Evolutionary conservation across 1,140 invertebrate species (phyloP), one percentile per base, ranked within the genome.

Genomic region (Halyomorpha halys): DNA sequence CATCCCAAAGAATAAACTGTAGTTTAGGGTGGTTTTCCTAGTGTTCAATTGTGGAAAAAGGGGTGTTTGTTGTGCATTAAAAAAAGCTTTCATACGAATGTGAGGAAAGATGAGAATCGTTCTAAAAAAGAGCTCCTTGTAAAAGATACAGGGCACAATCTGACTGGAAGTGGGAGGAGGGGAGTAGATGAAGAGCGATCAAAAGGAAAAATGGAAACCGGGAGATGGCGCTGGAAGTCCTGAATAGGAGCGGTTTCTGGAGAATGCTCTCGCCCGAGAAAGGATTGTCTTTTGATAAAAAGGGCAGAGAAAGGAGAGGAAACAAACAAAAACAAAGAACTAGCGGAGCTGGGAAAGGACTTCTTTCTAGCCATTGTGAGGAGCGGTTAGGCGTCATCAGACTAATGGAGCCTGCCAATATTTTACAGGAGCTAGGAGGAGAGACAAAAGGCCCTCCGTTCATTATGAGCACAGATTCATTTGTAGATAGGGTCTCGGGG

Each of bases 201-300:
- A 49, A 49, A 49, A 49, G 47, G 47, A 21, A 21, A 49, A 49
- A 49, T 19, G n/a, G 21, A 21, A 49, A 49, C n/a, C 47, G 47
- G 47, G 47, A 49, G n/a, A 49, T 49, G 47, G 47, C n/a, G 47
- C n/a, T 49, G 47, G 47, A 49, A 5, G 47, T 13, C 5, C 47
- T 19, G 47, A 49, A 49, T 19, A 21, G 47, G 47, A 21, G 47
- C 47, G 47, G 47, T 49, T 49, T 49, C 47, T 11, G n/a, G n/a
- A 49, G 47, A 49, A 49, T 49, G 21, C n/a, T 49, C 47, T 21
- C n/a, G 21, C 11, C 47, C 47, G 21, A 49, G 47, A 49, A 49
- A 49, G 47, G 47, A 49, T 49, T 49, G 47, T 49, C 47, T 21
- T 49, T 49, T 49, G 47, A 49, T 21, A 49, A 49, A 49, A 49